Percentiles rank a stretch among this genome's conserved stretches.
Conservation (phyloP, 1,140 invertebrate species). For the Ridgeia piscesae region DNA sequence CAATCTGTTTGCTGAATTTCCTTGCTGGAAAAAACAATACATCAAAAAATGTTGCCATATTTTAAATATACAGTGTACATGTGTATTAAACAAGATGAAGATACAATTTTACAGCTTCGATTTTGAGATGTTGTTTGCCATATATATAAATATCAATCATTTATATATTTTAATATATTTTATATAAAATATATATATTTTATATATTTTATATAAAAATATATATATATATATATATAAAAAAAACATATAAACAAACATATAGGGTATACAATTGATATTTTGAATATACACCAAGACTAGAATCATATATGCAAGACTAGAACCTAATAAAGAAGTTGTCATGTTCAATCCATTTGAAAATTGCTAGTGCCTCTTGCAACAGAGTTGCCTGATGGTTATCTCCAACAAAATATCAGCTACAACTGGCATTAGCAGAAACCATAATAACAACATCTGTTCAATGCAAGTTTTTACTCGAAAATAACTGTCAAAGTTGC, state of each 20-base stretch:
- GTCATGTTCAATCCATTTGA: not conserved
- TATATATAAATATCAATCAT: not conserved
- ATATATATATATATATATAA: no score
- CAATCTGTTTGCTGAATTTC: no score
- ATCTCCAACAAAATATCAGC: not conserved
- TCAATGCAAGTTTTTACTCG: not conserved
- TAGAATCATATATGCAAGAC: not conserved
- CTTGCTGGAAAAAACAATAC: no score
- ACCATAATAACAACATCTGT: not conserved
- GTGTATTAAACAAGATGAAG: not conserved
- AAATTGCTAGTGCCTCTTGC: not conserved
- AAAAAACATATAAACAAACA: no score
- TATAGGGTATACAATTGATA: no score
- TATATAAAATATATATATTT: no score
- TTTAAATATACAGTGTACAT: no score
- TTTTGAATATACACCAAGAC: no score
- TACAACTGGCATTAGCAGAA: not conserved
- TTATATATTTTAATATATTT: no score
- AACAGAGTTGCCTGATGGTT: not conserved
- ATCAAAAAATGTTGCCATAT: no score
- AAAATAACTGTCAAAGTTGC: no score
- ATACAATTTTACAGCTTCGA: not conserved
- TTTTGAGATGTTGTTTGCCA: not conserved
- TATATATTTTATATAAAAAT: no score
- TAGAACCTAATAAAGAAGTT: not conserved